A percentile compares a stretch with the other conserved stretches of the same genome.
Conservation (phyloP, 1,140 invertebrate genomes). For the Drosophila teissieri region DNA sequence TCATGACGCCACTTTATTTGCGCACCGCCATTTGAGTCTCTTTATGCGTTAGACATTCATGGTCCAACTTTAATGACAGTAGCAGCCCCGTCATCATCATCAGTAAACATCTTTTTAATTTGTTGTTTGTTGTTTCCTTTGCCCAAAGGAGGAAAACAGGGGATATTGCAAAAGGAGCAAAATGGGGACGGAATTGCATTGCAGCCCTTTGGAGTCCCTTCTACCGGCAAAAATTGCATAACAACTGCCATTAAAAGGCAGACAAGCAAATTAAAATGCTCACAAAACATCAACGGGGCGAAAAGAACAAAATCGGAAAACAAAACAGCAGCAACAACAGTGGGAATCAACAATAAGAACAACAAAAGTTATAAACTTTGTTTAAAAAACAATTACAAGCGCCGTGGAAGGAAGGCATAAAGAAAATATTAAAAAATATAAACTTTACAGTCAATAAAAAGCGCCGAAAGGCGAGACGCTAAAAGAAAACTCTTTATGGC, state of each 20-base stretch:
- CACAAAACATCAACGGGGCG: slow-evolving; percentile 20
- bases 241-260: slow-evolving; percentile 77
- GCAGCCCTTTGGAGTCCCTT: slow-evolving; percentile 47
- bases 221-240: slow-evolving; percentile 66
- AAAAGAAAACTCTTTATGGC: slow-evolving; percentile 74
- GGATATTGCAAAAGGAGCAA: slow-evolving; percentile 9
- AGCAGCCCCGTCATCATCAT: slow-evolving; percentile 19
- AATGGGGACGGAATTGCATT: slow-evolving; percentile 53
- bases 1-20: slow-evolving; percentile 19
- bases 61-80: slow-evolving; percentile 41
- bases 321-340: slow-evolving; percentile 26
- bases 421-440: slow-evolving; percentile 79
- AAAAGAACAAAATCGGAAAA: slow-evolving; percentile 17
- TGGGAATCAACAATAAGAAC: slow-evolving; percentile 38
- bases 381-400: slow-evolving; percentile 76
- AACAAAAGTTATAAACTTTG: slow-evolving; percentile 76
- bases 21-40: background rate
- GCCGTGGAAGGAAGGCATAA: slow-evolving; percentile 42
- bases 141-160: slow-evolving; percentile 35
- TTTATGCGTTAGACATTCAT: slow-evolving; percentile 17
- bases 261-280: slow-evolving; percentile 77
- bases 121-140: slow-evolving; percentile 53
- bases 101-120: slow-evolving; percentile 72
- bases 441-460: slow-evolving; percentile 78
- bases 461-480: slow-evolving; percentile 67